Base-by-base conservation (phyloP, 2,888 invertebrate species). In the Buathra laborator region DNA sequence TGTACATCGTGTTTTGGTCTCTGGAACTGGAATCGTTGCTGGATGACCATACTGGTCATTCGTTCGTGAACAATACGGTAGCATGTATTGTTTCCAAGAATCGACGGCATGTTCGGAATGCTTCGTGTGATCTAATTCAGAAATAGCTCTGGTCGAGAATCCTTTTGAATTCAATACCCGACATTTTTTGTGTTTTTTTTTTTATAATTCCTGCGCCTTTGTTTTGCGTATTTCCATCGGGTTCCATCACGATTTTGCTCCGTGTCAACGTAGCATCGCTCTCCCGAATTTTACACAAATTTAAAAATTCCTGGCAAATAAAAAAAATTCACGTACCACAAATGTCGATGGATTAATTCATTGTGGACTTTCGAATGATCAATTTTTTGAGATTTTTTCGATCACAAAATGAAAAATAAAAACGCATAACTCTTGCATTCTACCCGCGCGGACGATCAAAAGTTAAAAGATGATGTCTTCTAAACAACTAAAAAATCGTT, bases 1-100 rank as follows among this genome's bases (percentile, higher is more conserved):
- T 43, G 67, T 68, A 72, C 43, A 48, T 43, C 81, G 72, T 81
- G 72, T 84, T 77, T 81, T 59, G 75, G 71, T 78, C 76, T 48
- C 32, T 68, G 37, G 44, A 78, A 64, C 68, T 51, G 29, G 32
- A 81, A 85, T 66, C 43, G 81, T 59, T 66, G 48, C 19, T 32
- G 46, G 51, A 19, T 51, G 24, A 43, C 32, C 62, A 32, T 56
- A 66, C 19, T 29, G 24, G 53, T 46, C 29, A 29, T 37, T 37
- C 48, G 70, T 24, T 44, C 67, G 66, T 59, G 48, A 5, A 70
- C 48, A 46, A 70, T 53, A 64, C 62, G 29, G 32, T n/a, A 5
- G n/a, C 16, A 16, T 14, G 74, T 44, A 81, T 84, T 81, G 76
- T 81, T 81, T n/a, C 51, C 66, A 59, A 72, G 46, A 46, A 62